phyloP scores from a whole-genome alignment of 2,888 invertebrate species.

The Chydorus sphaericus region DNA sequence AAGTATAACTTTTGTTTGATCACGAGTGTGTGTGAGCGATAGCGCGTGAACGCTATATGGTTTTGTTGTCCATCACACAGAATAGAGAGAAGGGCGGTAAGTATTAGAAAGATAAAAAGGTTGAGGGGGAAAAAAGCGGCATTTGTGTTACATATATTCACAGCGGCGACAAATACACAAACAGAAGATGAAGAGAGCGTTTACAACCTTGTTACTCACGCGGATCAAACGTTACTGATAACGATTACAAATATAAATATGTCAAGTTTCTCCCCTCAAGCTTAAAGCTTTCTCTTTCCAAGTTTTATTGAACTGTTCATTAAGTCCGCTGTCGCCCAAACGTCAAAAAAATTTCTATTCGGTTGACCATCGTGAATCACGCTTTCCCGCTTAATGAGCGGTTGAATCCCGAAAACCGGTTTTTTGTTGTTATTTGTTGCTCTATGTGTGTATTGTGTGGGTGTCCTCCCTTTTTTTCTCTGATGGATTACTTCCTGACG shows the following conservation, averaged over 20 bases:
- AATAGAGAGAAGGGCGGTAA: not conserved
- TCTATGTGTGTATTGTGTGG: not conserved
- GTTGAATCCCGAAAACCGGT: not conserved
- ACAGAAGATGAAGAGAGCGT: not conserved
- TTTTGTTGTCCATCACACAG: not conserved
- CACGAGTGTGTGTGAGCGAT: not conserved
- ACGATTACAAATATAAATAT: slow-evolving; percentile 7
- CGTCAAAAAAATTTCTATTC: too few relatives aligned
- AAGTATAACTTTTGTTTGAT: too few relatives aligned
- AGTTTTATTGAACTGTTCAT: slow-evolving; percentile 2
- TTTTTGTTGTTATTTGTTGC: not conserved
- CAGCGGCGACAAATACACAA: not conserved
- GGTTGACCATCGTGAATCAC: too few relatives aligned
- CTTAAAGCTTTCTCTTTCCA: not conserved
- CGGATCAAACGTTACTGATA: slow-evolving; percentile 5
- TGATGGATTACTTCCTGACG: too few relatives aligned
- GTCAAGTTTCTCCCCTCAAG: not conserved
- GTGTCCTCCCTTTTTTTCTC: not conserved
- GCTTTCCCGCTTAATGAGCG: not conserved
- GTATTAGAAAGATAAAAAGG: not conserved
- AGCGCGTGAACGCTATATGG: not conserved
- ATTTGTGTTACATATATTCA: too few relatives aligned
- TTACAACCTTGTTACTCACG: slow-evolving; percentile 8
- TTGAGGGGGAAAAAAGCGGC: not conserved
- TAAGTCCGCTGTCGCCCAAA: too few relatives aligned